These are phyloP conservation scores for Catharus ustulatus DNA, from an alignment of 2,797 vertebrate species.

Conservation along the genomic window DNA sequence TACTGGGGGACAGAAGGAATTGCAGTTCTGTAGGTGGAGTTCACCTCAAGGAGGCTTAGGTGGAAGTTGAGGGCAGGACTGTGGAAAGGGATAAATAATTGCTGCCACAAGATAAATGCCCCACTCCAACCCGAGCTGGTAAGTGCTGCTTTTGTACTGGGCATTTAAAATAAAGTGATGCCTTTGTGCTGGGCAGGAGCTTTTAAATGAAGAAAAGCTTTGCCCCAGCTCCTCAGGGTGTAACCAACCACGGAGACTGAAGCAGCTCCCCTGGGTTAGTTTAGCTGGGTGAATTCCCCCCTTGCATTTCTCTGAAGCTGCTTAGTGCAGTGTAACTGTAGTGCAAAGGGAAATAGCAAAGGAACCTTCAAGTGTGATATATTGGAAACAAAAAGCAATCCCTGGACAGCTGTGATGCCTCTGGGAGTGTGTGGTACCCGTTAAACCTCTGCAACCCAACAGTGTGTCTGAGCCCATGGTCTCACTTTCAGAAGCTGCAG, in stretches of 20 bases:
- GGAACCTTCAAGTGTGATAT: background rate
- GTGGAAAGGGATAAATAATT: background rate
- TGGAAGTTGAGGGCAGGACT: background rate
- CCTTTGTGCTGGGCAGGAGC: background rate
- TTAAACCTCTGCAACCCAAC: background rate
- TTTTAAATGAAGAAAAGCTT: background rate
- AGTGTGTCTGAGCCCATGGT: background rate
- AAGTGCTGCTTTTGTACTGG: background rate
- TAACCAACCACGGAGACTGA: background rate
- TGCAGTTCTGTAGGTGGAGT: background rate
- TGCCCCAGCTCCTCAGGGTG: background rate
- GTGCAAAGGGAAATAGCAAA: background rate
- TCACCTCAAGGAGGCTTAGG: background rate
- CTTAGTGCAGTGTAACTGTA: background rate
- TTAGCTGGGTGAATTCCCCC: background rate
- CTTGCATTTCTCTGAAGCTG: background rate
- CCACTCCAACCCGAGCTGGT: background rate
- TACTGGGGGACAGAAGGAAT: fast-evolving
- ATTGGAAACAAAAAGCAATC: background rate
- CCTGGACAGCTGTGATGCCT: background rate
- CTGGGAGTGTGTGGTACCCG: background rate
- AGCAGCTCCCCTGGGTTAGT: background rate
- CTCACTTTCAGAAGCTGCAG: slow-evolving; percentile 37
- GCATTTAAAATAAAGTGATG: background rate
- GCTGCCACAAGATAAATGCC: background rate